A percentile compares a stretch with the other conserved stretches of the same genome.
These are phyloP conservation scores for Mycetomoellerius zeteki DNA, from an alignment of 1,140 invertebrate genomes.

Conservation along the genomic window DNA sequence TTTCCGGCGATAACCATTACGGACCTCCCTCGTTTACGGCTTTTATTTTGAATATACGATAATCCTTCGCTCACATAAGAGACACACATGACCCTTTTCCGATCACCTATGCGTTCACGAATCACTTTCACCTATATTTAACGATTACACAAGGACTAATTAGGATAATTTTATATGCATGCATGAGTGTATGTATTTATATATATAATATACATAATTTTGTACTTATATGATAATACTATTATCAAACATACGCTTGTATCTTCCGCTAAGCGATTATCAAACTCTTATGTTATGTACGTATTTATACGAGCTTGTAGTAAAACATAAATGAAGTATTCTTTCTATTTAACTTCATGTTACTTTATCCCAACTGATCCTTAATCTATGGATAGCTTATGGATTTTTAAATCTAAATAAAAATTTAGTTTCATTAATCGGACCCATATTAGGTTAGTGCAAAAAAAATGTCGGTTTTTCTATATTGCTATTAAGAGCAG, in stretches of 20 bases:
- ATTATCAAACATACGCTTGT: slow-evolving; percentile 70
- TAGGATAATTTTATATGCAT: slow-evolving; percentile 68
- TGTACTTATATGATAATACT: slow-evolving; percentile 70
- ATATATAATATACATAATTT: slow-evolving; percentile 62
- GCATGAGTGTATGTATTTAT: slow-evolving; percentile 56
- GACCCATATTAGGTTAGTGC: too few relatives aligned
- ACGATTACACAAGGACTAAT: slow-evolving; percentile 55
- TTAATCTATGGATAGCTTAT: neutral
- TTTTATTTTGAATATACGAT: slow-evolving; percentile 50
- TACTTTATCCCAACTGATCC: neutral
- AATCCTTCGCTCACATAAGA: slow-evolving; percentile 34
- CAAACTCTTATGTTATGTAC: slow-evolving; percentile 64
- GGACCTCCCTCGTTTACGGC: slow-evolving; percentile 67
- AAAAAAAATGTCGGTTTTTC: too few relatives aligned
- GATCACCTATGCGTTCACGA: slow-evolving; percentile 62
- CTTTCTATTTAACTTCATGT: slow-evolving; percentile 50
- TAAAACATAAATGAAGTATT: slow-evolving; percentile 70
- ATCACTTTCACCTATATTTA: slow-evolving; percentile 72
- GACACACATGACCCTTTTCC: slow-evolving; percentile 18
- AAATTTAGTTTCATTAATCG: neutral
- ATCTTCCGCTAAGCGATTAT: slow-evolving; percentile 66
- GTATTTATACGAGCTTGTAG: slow-evolving; percentile 72
- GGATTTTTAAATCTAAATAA: neutral
- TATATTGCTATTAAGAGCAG: too few relatives aligned
- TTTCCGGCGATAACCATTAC: slow-evolving; percentile 67